A percentile compares a stretch with the other conserved stretches of the same genome.
These are phyloP conservation scores for Yasuhikotakia modesta DNA, from an alignment of 2,797 vertebrate genomes.

Conservation along the genomic window DNA sequence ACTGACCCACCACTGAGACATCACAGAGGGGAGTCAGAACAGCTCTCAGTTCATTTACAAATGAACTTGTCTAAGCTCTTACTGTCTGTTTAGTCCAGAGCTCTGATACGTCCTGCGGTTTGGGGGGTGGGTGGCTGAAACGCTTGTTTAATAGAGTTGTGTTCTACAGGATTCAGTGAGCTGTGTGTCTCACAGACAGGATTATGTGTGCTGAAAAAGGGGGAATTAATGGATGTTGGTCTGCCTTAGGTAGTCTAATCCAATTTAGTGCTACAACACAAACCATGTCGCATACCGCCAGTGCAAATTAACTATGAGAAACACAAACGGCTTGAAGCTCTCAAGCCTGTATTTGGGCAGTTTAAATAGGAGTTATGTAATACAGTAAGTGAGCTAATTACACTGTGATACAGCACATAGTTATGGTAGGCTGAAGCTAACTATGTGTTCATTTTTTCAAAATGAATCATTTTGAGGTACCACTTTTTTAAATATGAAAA, in stretches of 20 bases:
- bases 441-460: background rate
- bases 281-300: conserved; percentile 61
- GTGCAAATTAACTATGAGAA: conserved; percentile 55
- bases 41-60: background rate
- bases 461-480: background rate
- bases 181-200: conserved; percentile 65
- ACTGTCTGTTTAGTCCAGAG: conserved; percentile 47
- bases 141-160: conserved; percentile 63
- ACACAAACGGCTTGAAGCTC: conserved; percentile 23
- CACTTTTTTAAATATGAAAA: background rate
- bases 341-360: conserved; percentile 11
- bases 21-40: background rate
- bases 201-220: conserved; percentile 62
- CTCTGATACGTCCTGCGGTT: conserved; percentile 65
- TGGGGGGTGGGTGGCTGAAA: conserved; percentile 63
- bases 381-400: background rate
- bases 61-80: conserved; percentile 47
- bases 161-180: conserved; percentile 66
- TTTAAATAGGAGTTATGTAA: conserved; percentile 39
- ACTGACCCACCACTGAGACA: background rate
- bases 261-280: conserved; percentile 61
- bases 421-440: background rate
- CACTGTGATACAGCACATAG: background rate
- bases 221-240: conserved; percentile 61
- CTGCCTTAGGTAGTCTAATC: conserved; percentile 60